Conservation (phyloP, 2,888 invertebrate genomes). For the Spatulosminthurus flaviceps region DNA sequence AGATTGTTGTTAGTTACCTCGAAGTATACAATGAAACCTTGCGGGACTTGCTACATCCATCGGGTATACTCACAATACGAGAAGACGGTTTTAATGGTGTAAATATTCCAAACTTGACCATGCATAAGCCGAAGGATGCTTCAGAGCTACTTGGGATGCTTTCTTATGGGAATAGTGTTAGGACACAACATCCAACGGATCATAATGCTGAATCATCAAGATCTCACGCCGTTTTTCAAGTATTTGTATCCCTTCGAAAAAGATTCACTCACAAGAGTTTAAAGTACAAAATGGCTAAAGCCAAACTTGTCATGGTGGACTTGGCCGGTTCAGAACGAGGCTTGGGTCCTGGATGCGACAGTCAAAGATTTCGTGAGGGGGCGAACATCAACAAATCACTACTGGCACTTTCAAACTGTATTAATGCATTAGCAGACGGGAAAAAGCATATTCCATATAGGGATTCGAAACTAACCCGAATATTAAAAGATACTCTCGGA, state of each 20-base stretch:
- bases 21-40: conserved; percentile 91
- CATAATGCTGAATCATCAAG: conserved; percentile 93
- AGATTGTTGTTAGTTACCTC: conserved; percentile 82
- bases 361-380: conserved; percentile 87
- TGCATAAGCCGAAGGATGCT: conserved; percentile 79
- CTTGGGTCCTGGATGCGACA: conserved; percentile 72
- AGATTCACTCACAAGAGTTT: conserved; percentile 43
- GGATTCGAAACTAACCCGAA: conserved; percentile 88
- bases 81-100: conserved; percentile 72
- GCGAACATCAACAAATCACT: conserved; percentile 93
- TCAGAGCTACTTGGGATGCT: conserved; percentile 81
- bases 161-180: conserved; percentile 82
- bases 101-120: conserved; percentile 78
- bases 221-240: conserved; percentile 96
- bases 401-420: conserved; percentile 82
- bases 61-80: conserved; percentile 70
- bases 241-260: conserved; percentile 64
- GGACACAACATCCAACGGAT: conserved; percentile 95
- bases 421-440: conserved; percentile 86
- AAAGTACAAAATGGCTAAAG: conserved; percentile 47
- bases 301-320: conserved; percentile 77
- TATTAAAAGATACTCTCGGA: conserved; percentile 90
- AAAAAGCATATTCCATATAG: conserved; percentile 78
- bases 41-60: conserved; percentile 79
- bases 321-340: conserved; percentile 93